A percentile compares a stretch with the other conserved stretches of the same genome.
These are phyloP conservation scores for Orius insidiosus DNA, from an alignment of 1,140 invertebrate species.

Conservation along the genomic window DNA sequence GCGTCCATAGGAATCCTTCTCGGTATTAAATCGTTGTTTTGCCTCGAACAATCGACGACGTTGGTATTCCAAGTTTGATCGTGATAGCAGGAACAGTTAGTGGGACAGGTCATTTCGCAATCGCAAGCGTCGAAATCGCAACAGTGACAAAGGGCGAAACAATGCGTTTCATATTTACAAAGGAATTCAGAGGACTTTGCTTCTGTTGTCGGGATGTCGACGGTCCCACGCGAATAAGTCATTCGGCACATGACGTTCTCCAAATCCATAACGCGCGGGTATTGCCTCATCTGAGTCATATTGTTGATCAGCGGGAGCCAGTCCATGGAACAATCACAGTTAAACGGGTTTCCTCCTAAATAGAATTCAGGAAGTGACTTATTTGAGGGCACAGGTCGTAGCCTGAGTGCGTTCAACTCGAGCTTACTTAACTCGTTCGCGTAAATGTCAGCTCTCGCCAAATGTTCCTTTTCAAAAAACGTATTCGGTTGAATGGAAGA, in stretches of 20 bases:
- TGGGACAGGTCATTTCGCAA: constrained; percentile 86
- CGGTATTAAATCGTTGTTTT: constrained; percentile 56
- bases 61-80: constrained; percentile 85
- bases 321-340: constrained; percentile 83
- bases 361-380: constrained; percentile 67
- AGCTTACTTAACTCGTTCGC: constrained; percentile 67
- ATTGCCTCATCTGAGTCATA: constrained; percentile 56
- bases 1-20: constrained; percentile 82
- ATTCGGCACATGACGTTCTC: constrained; percentile 70
- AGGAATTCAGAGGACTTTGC: constrained; percentile 63
- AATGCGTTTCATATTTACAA: constrained; percentile 80
- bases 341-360: constrained; percentile 73
- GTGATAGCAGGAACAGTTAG: constrained; percentile 80
- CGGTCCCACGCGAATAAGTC: constrained; percentile 49
- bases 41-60: constrained; percentile 74
- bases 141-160: constrained; percentile 82
- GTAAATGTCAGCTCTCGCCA: constrained; percentile 74
- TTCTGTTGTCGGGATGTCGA: constrained; percentile 45
- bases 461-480: constrained; percentile 64
- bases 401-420: constrained; percentile 57
- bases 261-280: constrained; percentile 71
- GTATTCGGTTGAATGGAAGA: constrained; percentile 61
- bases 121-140: constrained; percentile 90
- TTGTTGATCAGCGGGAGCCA: constrained; percentile 78
- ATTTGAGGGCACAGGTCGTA: constrained; percentile 48